Base-by-base conservation (phyloP, 1,140 invertebrate species). In the Heliconius hewitsoni region DNA sequence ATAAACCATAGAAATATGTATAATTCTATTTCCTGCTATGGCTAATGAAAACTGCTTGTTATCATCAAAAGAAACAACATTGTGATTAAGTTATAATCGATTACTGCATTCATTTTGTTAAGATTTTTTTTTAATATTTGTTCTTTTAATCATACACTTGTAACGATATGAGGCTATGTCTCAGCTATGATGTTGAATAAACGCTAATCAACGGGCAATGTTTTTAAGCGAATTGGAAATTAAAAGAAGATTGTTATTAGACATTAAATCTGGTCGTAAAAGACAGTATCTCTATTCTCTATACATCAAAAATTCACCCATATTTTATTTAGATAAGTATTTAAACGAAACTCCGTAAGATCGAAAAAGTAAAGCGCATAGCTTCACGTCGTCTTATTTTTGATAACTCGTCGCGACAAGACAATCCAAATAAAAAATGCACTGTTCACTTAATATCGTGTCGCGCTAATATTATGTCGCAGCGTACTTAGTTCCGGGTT, bases 401-500 rank as follows among this genome's bases (percentile, higher is more conserved):
- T 83, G 81, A 85, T 81, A 83, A 83, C 71, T 80, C 71, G 81
- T 30, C 80, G 79, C 42, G 81, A 83, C 82, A 81, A 82, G 81
- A 79, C 75, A 74, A 73, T 77, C 27, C 57, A 37, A 75, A 83
- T 85, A 86, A 87, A 83, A 86, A 86, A 79, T 84, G 71, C 79
- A 82, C 74, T 81, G 82, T 80, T 81, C 77, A 82, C 83, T 81
- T 23, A 23, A 23, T 23, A 23, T 23, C 23, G 23, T 23, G 23
- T 23, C 23, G 23, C 23, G 23, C 23, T 23, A 66, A 30, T 83
- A 80, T 57, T 8, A 81, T 60, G 74, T 83, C 79, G 30, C 79
- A 23, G 27, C 70, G 71, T 55, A 60, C 39, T 71, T 52, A 74
- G 82, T 85, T 86, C 86, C 85, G 86, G 85, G 85, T 87, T 87